Base-by-base conservation (phyloP, 2,888 invertebrate genomes). In the Busseola fusca region DNA sequence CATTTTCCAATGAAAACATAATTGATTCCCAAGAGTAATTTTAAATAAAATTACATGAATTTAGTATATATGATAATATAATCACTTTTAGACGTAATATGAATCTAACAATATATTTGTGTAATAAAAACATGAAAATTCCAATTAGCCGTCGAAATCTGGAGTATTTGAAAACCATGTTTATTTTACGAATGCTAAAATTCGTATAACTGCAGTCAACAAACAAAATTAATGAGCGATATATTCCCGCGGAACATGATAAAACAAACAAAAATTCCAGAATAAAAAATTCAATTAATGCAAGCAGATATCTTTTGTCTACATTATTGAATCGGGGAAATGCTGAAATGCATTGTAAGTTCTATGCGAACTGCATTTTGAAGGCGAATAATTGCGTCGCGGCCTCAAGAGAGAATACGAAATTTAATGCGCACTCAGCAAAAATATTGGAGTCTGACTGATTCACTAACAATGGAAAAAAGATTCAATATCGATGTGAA, bases 381-480 rank as follows among this genome's bases (percentile, higher is more conserved):
- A 91, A 92, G 88, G 90, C 91, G 92, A 92, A 92, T 92, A 93
- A 91, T 91, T 91, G 90, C 88, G 86, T 87, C 82, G 84, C 76
- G 87, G 91, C 88, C 87, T 86, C 87, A 76, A 84, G 87, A 90
- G 89, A 80, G 89, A 91, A 90, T 90, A 89, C 87, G 88, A 88
- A 91, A 91, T 91, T 91, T 91, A 88, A 91, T 89, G 88, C 86
- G 69, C 84, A 83, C 86, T 81, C 83, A 71, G 89, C 89, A 88
- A 89, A 90, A 91, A 90, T 88, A 89, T 87, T 86, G 83, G 75
- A 83, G 69, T 75, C 83, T 83, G 81, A 82, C n/a, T n/a, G 85
- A 85, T 85, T 83, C 74, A 82, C 83, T 80, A 83, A 83, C 81
- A 84, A 86, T 87, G 84, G 79, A 82, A 85, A 86, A 73, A 75